These are phyloP conservation scores for Agapornis canus DNA, from an alignment of 2,797 vertebrate species.

Conservation along the genomic window DNA sequence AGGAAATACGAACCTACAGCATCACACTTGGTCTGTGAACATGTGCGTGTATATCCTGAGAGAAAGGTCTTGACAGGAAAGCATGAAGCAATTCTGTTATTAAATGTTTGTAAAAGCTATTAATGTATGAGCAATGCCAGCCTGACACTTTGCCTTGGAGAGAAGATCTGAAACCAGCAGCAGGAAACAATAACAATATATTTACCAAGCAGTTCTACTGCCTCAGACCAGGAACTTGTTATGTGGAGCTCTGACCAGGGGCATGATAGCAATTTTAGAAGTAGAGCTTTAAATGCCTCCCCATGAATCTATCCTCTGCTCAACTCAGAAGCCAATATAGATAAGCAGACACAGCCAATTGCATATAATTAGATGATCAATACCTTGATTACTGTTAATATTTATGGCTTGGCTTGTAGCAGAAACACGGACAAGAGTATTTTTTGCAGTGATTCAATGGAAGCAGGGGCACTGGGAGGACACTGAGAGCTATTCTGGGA, in stretches of 20 bases:
- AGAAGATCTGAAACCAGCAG: not conserved
- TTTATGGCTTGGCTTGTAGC: not conserved
- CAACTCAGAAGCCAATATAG: not conserved
- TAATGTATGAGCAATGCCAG: not conserved
- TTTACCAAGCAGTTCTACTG: not conserved
- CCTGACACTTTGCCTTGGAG: not conserved
- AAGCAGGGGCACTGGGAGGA: not conserved
- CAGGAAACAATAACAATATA: slow-evolving; percentile 24
- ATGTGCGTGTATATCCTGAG: not conserved
- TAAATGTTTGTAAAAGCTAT: slow-evolving; percentile 18
- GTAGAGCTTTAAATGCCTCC: slow-evolving; percentile 7
- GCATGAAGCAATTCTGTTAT: slow-evolving; percentile 5
- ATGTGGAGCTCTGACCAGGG: not conserved
- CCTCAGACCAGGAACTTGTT: slow-evolving; percentile 7
- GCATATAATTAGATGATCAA: slow-evolving; percentile 18
- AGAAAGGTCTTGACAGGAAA: not conserved
- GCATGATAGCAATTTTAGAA: slow-evolving; percentile 9
- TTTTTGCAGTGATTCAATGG: not conserved
- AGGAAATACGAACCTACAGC: not conserved
- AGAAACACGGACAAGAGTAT: not conserved
- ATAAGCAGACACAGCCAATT: slow-evolving; percentile 30
- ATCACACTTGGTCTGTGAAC: not conserved
- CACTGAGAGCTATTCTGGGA: not conserved
- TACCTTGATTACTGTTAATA: slow-evolving; percentile 37
- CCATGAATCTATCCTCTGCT: not conserved